Base-by-base conservation (phyloP, 30 jellyfish, hydroid and myxozoan species). In the Hydractinia symbiolongicarpus region DNA sequence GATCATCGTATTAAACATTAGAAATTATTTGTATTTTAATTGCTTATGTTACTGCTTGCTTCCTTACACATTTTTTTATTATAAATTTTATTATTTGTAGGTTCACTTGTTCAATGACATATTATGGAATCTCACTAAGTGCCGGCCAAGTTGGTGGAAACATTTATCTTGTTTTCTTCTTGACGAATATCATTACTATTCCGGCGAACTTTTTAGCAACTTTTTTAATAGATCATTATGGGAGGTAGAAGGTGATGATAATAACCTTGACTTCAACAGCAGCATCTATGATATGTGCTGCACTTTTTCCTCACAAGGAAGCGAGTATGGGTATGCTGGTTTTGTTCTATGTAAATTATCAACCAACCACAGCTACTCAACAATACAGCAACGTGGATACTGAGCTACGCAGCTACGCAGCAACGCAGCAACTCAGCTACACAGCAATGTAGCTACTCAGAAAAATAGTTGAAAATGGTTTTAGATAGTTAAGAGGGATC, bases 81-180 rank as follows among this genome's bases (percentile, higher is more conserved):
- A 30, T 30, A 30, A 30, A 30, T 30, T 30, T 30, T 58, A 58
- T 16, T 30, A 15, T 64, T 16, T 80, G n/a, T 52, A 82, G 89
- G 89, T 72, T 82, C 19, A 72, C 89, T 13, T 82, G 88, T 16
- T 71, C 89, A 54, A 69, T 72, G 78, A 54, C 68, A 20, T 82
- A 82, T 80, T 82, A 68, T 82, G 89, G 89, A 7, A 57, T 82
- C 9, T 70, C 89, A 57, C 66, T 68, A 4, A 82, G 89, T 72
- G 88, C 88, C 54, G 86, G 89, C 60, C 62, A 82, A 13, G 88
- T 82, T 17, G 79, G 86, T 53, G 89, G 89, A 7, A 82, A 80
- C 82, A 69, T 82, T 52, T 82, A 82, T 61, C 82, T 82, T 10
- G 75, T 61, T 10, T 82, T 68, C 81, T 82, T 82, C 53, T 64